These are phyloP conservation scores for Ellobium chinense DNA, from an alignment of 2,888 invertebrate genomes.

Conservation along the genomic window DNA sequence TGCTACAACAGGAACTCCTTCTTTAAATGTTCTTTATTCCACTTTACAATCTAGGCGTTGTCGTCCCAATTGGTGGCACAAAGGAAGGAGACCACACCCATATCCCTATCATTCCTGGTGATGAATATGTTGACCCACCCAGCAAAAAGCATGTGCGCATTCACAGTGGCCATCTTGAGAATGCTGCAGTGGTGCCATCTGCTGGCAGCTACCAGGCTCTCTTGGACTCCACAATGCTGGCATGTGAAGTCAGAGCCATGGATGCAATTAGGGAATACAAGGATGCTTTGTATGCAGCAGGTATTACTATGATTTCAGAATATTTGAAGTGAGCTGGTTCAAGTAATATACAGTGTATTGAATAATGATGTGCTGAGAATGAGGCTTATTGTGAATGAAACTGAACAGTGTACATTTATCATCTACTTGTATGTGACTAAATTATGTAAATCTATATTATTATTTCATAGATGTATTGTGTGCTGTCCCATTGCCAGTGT, in stretches of 20 bases:
- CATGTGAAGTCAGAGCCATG: constrained; percentile 69
- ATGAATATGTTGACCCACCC: constrained; percentile 66
- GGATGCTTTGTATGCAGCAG: constrained; percentile 61
- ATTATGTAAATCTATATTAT: too few relatives aligned
- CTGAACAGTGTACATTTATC: too few relatives aligned
- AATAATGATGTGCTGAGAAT: too few relatives aligned
- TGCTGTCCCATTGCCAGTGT: too few relatives aligned
- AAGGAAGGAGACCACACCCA: constrained; percentile 54
- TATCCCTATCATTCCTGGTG: constrained; percentile 71
- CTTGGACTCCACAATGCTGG: constrained; percentile 70
- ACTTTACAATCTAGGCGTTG: constrained; percentile 59
- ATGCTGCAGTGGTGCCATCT: constrained; percentile 66
- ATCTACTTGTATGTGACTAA: too few relatives aligned
- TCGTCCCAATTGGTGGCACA: constrained; percentile 74
- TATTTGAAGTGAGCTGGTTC: neutral
- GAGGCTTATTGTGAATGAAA: too few relatives aligned
- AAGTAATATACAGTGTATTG: neutral
- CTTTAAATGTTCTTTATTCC: too few relatives aligned
- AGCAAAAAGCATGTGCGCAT: constrained; percentile 68
- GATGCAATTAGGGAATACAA: constrained; percentile 67
- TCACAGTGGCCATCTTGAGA: constrained; percentile 64
- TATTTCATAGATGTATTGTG: too few relatives aligned
- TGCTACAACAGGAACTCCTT: too few relatives aligned
- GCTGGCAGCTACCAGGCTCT: constrained; percentile 73
- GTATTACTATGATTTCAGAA: constrained; percentile 52